Conservation (phyloP, 2,113 vertebrate genomes). For the Glaucidium brasilianum region DNA sequence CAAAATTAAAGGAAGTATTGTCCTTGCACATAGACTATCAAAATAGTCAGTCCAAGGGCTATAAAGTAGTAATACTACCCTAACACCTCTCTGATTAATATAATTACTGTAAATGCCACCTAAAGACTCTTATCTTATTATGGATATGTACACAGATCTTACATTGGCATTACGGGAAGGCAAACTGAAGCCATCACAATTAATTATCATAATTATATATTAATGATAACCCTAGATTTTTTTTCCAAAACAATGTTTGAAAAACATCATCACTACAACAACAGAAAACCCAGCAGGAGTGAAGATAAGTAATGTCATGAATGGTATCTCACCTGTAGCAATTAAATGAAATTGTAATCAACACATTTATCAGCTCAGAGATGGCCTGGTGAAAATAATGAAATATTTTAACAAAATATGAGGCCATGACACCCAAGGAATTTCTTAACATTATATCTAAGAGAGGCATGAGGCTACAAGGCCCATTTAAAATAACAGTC, state of each 20-base stretch:
- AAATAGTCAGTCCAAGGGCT: background rate
- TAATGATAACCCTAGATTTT: background rate
- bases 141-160: background rate
- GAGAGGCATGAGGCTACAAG: background rate
- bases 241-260: slow-evolving; percentile 2
- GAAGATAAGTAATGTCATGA: background rate
- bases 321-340: background rate
- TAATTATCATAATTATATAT: slow-evolving; percentile 16
- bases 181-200: background rate
- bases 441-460: background rate
- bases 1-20: background rate
- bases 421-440: background rate
- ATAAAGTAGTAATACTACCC: background rate
- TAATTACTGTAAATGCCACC: background rate
- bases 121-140: background rate
- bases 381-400: background rate
- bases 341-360: background rate
- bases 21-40: background rate
- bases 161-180: background rate
- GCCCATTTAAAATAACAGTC: background rate
- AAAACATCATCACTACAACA: background rate
- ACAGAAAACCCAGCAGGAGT: background rate
- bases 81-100: slow-evolving; percentile 15
- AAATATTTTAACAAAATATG: background rate
- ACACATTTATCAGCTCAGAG: background rate